Base-by-base conservation (phyloP, 2,888 invertebrate genomes). In the Danaus chrysippus region DNA sequence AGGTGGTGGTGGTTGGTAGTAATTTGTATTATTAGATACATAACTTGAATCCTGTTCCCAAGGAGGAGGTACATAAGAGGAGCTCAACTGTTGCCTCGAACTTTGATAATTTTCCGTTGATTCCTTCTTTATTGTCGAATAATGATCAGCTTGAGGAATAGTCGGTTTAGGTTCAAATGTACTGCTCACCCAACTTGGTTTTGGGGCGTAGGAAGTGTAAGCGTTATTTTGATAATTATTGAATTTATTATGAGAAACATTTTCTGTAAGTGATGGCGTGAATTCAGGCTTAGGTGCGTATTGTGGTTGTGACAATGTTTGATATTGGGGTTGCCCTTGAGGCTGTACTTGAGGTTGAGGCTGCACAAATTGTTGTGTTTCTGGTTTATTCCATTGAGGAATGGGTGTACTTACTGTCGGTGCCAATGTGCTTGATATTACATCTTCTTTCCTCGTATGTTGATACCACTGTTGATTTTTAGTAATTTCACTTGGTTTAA, bases 41-140 rank as follows among this genome's bases (percentile, higher is more conserved):
- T 88, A 90, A 53, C 75, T 78, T 13, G 83, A 73, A 65, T 88
- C 89, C 67, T 90, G 90, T 71, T 91, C 91, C 91, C 91, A 91
- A 11, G 91, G 91, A 46, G 91, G 91, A 61, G 91, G 91, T 8
- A 91, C 87, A 64, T 91, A 91, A 34, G 86, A 83, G 11, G 88
- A 81, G 19, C 86, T 81, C 68, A 82, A 82, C 61, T 85, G 81
- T 59, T 85, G 85, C 58, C 81, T 72, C n/a, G 81, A 73, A 58
- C 79, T 79, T 66, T 86, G 80, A 65, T 85, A 88, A 49, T 68
- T 81, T 64, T 88, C 82, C 59, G 81, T 73, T 10, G 79, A 71
- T 54, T 83, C 81, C 67, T 79, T 81, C 61, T 72, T 77, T n/a
- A 67, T 61, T 53, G 74, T 79, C 42, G 81, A 81, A 70, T 82